Base-by-base conservation (phyloP, 2,797 vertebrate species). In the Rhincodon typus region DNA sequence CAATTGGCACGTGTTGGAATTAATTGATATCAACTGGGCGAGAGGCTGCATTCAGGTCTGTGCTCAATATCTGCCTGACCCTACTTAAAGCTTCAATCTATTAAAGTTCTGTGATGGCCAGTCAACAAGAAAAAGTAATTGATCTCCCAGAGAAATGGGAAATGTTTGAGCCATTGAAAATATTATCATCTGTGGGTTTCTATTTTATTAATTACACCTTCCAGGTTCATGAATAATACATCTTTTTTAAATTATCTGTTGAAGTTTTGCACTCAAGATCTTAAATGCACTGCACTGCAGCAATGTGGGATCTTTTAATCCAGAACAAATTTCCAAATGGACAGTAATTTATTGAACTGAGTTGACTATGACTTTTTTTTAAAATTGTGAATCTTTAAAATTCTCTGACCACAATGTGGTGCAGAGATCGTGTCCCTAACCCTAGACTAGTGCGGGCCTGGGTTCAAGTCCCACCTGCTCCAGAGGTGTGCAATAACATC, bases 51-150 rank as follows among this genome's bases (percentile, higher is more conserved):
- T 97, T 99, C 99, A 96, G 99, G 99, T 96, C 97, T 99, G 96
- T 99, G 98, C 98, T 99, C 98, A 99, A 99, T 96, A 98, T 99
- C 97, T 99, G 99, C 97, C 98, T 99, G 98, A 98, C 99, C 97
- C 98, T 99, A 96, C 98, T 99, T 97, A 99, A 99, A 98, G 98
- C 98, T 96, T 99, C 98, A 96, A 98, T 99, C 96, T 99, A 99
- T 96, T 98, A 99, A 30, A 13, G 72, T n/a, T 15, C 10, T n/a
- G 72, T 77, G 30, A 77, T 27, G 25, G 4, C 72, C 7, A 10
- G 12, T 1, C 30, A 34, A 77, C 72, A 12, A 27, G 30, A 30
- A 77, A 77, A 77, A 34, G 30, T 30, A 77, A 77, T 0, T 34
- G 34, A 77, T 77, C 30, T 77, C 30, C 30, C 72, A 77, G 72